Evolutionary conservation across 1,140 invertebrate genomes (phyloP), one percentile per base, ranked within the genome.

Genomic region (Plectrocnemia conspersa): DNA sequence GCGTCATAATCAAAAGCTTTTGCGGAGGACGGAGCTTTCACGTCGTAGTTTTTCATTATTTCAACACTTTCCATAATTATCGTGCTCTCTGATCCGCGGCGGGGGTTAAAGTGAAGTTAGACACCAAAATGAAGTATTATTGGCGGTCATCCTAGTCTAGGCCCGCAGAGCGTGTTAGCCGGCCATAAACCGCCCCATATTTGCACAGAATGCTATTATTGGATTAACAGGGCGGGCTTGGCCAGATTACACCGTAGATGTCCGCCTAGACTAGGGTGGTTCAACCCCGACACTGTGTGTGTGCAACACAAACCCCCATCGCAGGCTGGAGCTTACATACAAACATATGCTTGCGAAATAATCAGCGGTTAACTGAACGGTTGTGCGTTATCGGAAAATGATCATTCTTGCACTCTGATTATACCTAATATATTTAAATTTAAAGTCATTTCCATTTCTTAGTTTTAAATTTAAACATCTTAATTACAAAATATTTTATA

Each of bases 191-290:
- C 53, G 45, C 42, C 45, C 33, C 44, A 15, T 55, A 47, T 55
- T 55, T 55, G 53, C 42, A 48, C 53, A 55, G 38, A 55, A 55
- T 36, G 53, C 53, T 44, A 55, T 55, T 55, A 55, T 55, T 55
- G 53, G 53, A 55, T 55, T 55, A 55, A 46, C 32, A 23, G 45
- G 45, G 52, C 52, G 52, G 52, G 52, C 16, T 45, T 10, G 52
- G 42, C 27, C 52, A 45, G 52, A 54, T 54, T 54, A 54, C 52
- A 46, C 40, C 25, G 27, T 19, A 21, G 24, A 35, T 19, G 35
- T n/a, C 47, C 16, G 27, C 27, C 27, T 22, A 3, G 2, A 21
- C 6, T 9, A 3, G 22, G 44, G 22, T 24, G 21, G 27, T 22
- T 16, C 35, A 38, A 23, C 24, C 11, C 44, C 44, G 10, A 46